Conservation (phyloP, 2,113 vertebrate genomes). For the Xerus inauris region DNA sequence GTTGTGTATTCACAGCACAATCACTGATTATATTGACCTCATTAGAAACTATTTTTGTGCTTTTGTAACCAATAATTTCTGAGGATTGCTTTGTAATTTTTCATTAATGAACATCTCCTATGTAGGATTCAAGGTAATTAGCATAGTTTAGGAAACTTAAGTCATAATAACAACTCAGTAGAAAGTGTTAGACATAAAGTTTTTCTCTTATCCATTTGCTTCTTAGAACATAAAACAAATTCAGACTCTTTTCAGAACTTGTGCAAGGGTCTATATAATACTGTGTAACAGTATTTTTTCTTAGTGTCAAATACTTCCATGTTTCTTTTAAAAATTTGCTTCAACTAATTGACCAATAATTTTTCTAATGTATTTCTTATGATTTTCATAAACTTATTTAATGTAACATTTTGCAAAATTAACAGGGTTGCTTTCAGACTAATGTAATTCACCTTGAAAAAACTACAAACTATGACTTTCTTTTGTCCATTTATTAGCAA, state of each 20-base stretch:
- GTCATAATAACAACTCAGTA: background rate
- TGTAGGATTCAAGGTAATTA: background rate
- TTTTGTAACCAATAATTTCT: slow-evolving; percentile 51
- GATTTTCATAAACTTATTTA: background rate
- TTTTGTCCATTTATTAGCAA: background rate
- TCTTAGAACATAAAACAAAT: slow-evolving; percentile 26
- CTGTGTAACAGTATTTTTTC: background rate
- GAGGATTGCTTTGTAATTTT: slow-evolving; percentile 61
- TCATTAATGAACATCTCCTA: slow-evolving; percentile 51
- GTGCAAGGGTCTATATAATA: background rate
- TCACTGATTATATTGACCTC: background rate
- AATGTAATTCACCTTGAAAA: background rate
- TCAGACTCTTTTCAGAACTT: background rate
- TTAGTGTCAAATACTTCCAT: background rate
- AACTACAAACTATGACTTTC: background rate
- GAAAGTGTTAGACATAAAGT: background rate
- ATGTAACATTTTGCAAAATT: background rate
- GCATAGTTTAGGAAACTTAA: slow-evolving; percentile 58
- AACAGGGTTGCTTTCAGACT: background rate
- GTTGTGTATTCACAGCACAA: background rate
- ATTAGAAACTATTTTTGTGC: background rate
- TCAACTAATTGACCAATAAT: background rate
- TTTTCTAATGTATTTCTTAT: background rate
- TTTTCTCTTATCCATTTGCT: background rate
- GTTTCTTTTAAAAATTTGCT: background rate